Conservation (phyloP, 2,113 vertebrate species). For the Dunckerocampus dactyliophorus region DNA sequence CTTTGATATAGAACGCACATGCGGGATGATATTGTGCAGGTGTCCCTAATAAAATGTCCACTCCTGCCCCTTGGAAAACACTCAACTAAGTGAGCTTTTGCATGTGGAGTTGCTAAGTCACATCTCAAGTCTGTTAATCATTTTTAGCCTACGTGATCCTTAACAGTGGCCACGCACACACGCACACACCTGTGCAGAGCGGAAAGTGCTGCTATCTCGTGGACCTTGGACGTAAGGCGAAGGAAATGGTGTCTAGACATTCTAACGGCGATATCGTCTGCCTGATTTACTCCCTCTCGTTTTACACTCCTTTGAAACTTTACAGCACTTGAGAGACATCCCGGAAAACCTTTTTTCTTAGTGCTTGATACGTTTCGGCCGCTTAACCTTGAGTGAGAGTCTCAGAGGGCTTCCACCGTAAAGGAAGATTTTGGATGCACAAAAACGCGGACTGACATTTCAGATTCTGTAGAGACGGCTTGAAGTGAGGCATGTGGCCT, state of each 20-base stretch:
- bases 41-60: neutral
- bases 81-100: slow-evolving; percentile 9
- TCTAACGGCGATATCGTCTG: slow-evolving; percentile 36
- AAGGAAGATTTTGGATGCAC: slow-evolving; percentile 5
- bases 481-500: slow-evolving; percentile 10
- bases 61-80: slow-evolving; percentile 5
- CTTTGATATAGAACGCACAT: neutral
- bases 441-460: slow-evolving; percentile 14
- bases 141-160: slow-evolving; percentile 41
- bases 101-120: slow-evolving; percentile 21
- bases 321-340: slow-evolving; percentile 34
- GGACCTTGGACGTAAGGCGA: slow-evolving; percentile 27
- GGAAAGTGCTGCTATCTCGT: slow-evolving; percentile 33
- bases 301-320: slow-evolving; percentile 39
- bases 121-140: slow-evolving; percentile 40
- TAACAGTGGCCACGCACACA: neutral
- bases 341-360: slow-evolving; percentile 43
- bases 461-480: slow-evolving; percentile 24
- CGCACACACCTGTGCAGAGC: slow-evolving; percentile 37
- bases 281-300: slow-evolving; percentile 51
- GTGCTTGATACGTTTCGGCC: slow-evolving; percentile 38
- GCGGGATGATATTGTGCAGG: neutral
- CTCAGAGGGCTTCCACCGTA: slow-evolving; percentile 12
- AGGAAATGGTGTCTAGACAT: slow-evolving; percentile 52
- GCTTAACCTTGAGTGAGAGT: slow-evolving; percentile 20